A percentile compares a stretch with the other conserved stretches of the same genome.
phyloP scores from a whole-genome alignment of 2,113 vertebrate species.

The Prolemur simus region DNA sequence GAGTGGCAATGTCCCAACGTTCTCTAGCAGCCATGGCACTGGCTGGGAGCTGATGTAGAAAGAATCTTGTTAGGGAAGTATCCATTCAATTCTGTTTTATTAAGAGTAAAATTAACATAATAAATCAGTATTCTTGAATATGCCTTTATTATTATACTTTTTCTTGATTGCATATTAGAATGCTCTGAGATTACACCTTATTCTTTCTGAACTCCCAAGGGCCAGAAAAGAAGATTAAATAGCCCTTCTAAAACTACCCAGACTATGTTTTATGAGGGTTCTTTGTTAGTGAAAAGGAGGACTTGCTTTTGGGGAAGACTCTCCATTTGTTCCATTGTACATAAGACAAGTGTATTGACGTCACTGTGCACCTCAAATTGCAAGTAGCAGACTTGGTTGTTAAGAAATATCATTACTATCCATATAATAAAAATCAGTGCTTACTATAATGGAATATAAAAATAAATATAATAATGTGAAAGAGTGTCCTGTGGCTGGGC shows the following conservation, averaged over 20 bases:
- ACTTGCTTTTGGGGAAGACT: not conserved
- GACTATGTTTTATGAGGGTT: not conserved
- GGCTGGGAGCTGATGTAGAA: not conserved
- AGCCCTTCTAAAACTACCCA: not conserved
- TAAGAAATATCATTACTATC: not conserved
- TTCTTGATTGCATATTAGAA: not conserved
- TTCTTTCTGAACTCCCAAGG: not conserved
- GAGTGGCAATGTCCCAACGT: not conserved
- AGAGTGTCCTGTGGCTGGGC: not conserved
- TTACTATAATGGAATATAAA: not conserved
- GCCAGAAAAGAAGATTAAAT: not conserved
- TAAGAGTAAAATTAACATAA: not conserved
- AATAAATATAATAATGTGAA: not conserved
- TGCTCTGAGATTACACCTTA: not conserved
- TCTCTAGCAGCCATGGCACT: not conserved
- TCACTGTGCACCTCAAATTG: not conserved
- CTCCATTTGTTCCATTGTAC: not conserved
- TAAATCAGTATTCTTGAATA: not conserved
- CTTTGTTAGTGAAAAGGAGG: not conserved
- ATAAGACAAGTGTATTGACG: no score
- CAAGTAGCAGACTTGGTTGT: not conserved
- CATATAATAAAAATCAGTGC: not conserved
- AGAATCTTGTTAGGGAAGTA: not conserved
- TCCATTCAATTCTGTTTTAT: not conserved
- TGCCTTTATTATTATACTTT: not conserved